These are phyloP conservation scores for Propithecus perrieri DNA, from an alignment of 2,797 vertebrate species.

Conservation along the genomic window DNA sequence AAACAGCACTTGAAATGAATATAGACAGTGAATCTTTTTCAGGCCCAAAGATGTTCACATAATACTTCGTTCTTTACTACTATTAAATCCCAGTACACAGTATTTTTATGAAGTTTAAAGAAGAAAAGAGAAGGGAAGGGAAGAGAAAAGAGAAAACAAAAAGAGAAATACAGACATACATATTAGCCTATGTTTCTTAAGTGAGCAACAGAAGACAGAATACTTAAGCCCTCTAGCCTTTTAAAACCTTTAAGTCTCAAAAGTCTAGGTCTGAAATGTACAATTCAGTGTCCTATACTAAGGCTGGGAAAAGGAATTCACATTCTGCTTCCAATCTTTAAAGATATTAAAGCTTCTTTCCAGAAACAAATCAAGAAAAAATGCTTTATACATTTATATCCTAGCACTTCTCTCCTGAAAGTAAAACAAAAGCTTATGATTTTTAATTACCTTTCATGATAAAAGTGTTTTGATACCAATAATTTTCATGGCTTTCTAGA, in stretches of 20 bases:
- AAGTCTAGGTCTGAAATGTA: neutral
- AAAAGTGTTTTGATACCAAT: neutral
- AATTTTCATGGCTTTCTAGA: neutral
- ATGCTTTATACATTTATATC: neutral
- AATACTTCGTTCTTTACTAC: neutral
- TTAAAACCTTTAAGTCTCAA: neutral
- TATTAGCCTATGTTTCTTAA: neutral
- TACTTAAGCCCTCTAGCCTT: neutral
- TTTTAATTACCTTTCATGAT: neutral
- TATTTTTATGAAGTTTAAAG: neutral
- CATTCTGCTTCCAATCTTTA: neutral
- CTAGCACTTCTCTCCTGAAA: neutral
- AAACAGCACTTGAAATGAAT: neutral
- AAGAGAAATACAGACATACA: neutral
- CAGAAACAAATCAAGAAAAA: constrained; percentile 1
- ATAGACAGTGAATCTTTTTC: neutral
- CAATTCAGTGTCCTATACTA: neutral
- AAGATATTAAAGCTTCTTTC: neutral
- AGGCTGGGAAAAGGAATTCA: neutral
- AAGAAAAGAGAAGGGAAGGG: neutral
- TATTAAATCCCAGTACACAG: neutral
- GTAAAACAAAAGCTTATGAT: neutral
- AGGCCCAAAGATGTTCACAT: neutral
- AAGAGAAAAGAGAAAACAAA: neutral
- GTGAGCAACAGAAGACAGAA: neutral